Evolutionary conservation across 2,888 invertebrate species (phyloP).

Genomic region (Cephus spinipes): DNA sequence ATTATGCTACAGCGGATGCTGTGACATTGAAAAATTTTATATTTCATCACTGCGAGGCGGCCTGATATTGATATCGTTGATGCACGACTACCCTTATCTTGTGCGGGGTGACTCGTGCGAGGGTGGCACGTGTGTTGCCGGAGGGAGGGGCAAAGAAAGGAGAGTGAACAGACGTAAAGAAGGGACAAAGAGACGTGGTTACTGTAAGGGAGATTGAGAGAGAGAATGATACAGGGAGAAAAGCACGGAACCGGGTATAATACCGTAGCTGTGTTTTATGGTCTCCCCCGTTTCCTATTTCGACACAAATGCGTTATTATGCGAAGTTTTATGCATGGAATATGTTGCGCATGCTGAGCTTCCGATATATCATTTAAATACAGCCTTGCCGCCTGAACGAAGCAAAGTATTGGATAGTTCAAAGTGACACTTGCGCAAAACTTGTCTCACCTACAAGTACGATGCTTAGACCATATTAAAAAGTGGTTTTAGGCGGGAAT

Average conservation of each 20-base stretch:
- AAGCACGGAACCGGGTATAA: not conserved
- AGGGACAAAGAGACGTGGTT: not conserved
- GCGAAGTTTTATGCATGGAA: slow-evolving; percentile 34
- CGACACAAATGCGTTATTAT: slow-evolving; percentile 31
- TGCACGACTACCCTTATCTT: slow-evolving; percentile 16
- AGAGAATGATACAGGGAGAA: not conserved
- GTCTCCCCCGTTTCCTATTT: slow-evolving; percentile 24
- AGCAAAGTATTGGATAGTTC: not conserved
- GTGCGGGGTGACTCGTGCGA: not conserved
- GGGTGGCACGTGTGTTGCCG: not conserved
- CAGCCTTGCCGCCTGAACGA: not conserved
- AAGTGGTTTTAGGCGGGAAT: not conserved
- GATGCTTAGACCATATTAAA: not conserved
- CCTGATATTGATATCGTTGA: slow-evolving; percentile 30
- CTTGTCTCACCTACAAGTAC: not conserved
- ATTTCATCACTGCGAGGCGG: slow-evolving; percentile 24
- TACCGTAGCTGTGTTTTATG: slow-evolving; percentile 26
- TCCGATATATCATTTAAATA: not conserved
- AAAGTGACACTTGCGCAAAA: not conserved
- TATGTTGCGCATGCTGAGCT: slow-evolving; percentile 22
- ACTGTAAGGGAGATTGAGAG: not conserved
- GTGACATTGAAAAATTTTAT: slow-evolving; percentile 27
- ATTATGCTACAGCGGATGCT: slow-evolving; percentile 4
- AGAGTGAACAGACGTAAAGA: not conserved
- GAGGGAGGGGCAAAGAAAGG: not conserved